A percentile compares a stretch with the other conserved stretches of the same genome.
Conservation (phyloP, 1,140 invertebrate species). For the Ips typographus region DNA sequence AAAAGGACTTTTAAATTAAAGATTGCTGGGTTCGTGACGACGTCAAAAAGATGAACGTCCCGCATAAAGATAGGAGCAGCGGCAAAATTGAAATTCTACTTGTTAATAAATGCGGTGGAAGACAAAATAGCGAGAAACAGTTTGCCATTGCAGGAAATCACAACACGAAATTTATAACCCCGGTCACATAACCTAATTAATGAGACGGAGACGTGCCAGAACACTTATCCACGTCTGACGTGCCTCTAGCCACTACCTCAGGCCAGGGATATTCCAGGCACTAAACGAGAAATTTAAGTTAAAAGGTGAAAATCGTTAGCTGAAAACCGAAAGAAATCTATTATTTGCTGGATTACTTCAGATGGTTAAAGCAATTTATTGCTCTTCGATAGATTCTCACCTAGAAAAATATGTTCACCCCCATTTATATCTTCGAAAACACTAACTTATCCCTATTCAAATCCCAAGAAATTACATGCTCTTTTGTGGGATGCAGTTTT, state of each 20-base stretch:
- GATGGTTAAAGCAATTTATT: slow-evolving; percentile 7
- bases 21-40: not conserved
- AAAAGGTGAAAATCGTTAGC: slow-evolving; percentile 6
- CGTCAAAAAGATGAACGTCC: too few relatives aligned
- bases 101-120: slow-evolving; percentile 3
- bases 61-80: too few relatives aligned
- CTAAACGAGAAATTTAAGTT: slow-evolving; percentile 12
- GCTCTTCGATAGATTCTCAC: not conserved
- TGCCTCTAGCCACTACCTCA: slow-evolving; percentile 8
- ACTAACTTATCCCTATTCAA: not conserved
- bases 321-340: slow-evolving; percentile 15
- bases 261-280: slow-evolving; percentile 1
- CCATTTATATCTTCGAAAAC: slow-evolving; percentile 2
- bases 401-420: not conserved
- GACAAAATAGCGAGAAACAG: slow-evolving; percentile 3
- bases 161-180: slow-evolving; percentile 10
- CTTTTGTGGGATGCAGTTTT: too few relatives aligned
- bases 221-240: slow-evolving; percentile 14
- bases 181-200: slow-evolving; percentile 22
- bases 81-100: slow-evolving; percentile 1
- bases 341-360: slow-evolving; percentile 11
- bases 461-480: not conserved
- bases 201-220: slow-evolving; percentile 11
- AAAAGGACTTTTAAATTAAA: slow-evolving; percentile 1
- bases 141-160: slow-evolving; percentile 14